Evolutionary conservation across 2,888 invertebrate genomes (phyloP).

Genomic region (Pristionchus mayeri): DNA sequence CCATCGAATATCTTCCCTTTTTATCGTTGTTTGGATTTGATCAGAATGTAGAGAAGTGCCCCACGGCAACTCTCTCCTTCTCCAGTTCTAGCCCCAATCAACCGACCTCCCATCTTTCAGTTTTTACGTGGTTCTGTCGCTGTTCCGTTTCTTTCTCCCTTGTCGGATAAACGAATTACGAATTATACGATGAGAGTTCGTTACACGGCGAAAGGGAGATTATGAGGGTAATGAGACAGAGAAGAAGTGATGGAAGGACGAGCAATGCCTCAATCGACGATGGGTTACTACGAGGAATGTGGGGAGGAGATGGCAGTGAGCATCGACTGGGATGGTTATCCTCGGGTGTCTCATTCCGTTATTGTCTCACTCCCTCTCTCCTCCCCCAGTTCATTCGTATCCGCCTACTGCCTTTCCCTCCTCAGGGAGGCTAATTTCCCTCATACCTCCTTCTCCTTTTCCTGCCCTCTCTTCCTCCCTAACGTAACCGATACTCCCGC

Average conservation of each 20-base stretch:
- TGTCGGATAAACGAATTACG: slow-evolving; percentile 19
- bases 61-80: background rate
- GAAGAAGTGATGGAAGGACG: background rate
- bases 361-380: background rate
- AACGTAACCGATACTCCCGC: slow-evolving; percentile 3
- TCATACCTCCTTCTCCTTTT: slow-evolving; percentile 6
- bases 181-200: slow-evolving; percentile 15
- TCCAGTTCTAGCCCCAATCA: too few relatives aligned
- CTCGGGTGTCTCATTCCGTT: background rate
- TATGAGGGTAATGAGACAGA: background rate
- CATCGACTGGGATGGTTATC: background rate
- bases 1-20: background rate
- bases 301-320: background rate
- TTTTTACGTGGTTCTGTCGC: slow-evolving; percentile 29
- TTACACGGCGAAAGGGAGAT: background rate
- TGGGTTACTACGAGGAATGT: background rate
- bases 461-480: background rate
- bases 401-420: background rate
- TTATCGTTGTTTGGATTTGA: background rate
- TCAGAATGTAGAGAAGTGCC: background rate
- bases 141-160: background rate
- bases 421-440: slow-evolving; percentile 4
- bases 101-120: slow-evolving; percentile 23
- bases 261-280: background rate
- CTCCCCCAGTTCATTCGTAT: background rate